Evolutionary conservation across 1,140 invertebrate genomes (phyloP).

Genomic region (Orchesella cincta): DNA sequence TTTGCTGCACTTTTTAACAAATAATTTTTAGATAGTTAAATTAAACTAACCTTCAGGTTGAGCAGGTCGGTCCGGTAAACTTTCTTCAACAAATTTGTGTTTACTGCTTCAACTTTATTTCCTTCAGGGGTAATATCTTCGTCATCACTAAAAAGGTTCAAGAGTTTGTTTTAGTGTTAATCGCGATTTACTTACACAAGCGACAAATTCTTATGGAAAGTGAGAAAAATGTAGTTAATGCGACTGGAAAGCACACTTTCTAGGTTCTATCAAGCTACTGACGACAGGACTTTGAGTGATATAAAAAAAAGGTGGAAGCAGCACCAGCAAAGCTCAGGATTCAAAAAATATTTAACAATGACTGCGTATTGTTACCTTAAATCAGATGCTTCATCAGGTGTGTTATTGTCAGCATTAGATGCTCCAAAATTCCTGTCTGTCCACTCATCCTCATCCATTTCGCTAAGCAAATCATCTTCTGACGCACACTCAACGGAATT

Average conservation of each 20-base stretch:
- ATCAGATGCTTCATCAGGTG: conserved; percentile 73
- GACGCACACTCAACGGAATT: conserved; percentile 63
- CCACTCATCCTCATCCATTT: conserved; percentile 91
- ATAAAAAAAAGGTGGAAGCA: too few relatives aligned
- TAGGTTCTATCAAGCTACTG: too few relatives aligned
- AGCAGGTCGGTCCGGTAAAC: neutral
- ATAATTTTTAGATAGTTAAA: too few relatives aligned
- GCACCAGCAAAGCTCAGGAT: too few relatives aligned
- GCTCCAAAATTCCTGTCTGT: conserved; percentile 80
- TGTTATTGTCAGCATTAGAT: conserved; percentile 68
- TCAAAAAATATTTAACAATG: too few relatives aligned
- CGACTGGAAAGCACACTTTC: too few relatives aligned
- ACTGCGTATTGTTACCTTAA: conserved; percentile 59
- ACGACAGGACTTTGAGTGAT: neutral
- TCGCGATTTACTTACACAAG: too few relatives aligned
- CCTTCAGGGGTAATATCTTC: conserved; percentile 49
- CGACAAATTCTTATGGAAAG: too few relatives aligned
- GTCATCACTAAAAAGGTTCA: conserved; percentile 35
- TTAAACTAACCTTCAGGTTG: neutral
- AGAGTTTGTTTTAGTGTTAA: too few relatives aligned
- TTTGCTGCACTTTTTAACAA: too few relatives aligned
- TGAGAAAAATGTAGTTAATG: too few relatives aligned
- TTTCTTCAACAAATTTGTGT: too few relatives aligned
- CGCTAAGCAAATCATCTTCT: conserved; percentile 69
- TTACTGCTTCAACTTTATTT: conserved; percentile 36